These are phyloP conservation scores for Tiphia femorata DNA, from an alignment of 2,888 invertebrate genomes.

Conservation along the genomic window DNA sequence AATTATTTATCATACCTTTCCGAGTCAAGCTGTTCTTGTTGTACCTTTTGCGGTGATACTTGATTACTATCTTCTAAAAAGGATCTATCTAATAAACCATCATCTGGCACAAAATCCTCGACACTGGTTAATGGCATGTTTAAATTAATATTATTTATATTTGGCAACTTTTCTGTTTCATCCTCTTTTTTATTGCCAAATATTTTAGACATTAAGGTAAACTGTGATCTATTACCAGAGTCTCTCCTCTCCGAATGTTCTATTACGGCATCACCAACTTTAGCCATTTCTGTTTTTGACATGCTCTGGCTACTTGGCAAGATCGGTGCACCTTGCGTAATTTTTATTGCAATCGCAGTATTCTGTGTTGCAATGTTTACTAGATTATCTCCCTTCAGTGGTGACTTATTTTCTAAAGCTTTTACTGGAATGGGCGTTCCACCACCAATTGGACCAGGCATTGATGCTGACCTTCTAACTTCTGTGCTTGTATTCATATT, in stretches of 20 bases:
- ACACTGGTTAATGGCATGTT: conserved; percentile 70
- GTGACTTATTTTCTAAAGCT: conserved; percentile 52
- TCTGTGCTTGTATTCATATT: conserved; percentile 33
- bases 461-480: conserved; percentile 51
- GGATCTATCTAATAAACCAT: conserved; percentile 80
- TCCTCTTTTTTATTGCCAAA: conserved; percentile 62
- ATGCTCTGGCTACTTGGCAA: conserved; percentile 31
- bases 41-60: conserved; percentile 64
- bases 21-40: conserved; percentile 69
- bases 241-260: conserved; percentile 48
- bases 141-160: conserved; percentile 32
- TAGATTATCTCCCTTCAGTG: conserved; percentile 50
- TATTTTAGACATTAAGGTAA: conserved; percentile 62
- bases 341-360: conserved; percentile 24
- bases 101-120: conserved; percentile 81
- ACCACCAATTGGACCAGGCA: conserved; percentile 64
- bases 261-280: conserved; percentile 33
- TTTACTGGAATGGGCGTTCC: conserved; percentile 66
- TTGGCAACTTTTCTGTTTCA: conserved; percentile 52
- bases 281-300: conserved; percentile 38
- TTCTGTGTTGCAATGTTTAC: conserved; percentile 32
- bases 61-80: conserved; percentile 79
- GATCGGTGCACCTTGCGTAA: conserved; percentile 11
- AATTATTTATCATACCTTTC: conserved; percentile 69
- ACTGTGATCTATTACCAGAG: conserved; percentile 41